Base-by-base conservation (phyloP, 2,888 invertebrate genomes). In the Punctoribates punctum region DNA sequence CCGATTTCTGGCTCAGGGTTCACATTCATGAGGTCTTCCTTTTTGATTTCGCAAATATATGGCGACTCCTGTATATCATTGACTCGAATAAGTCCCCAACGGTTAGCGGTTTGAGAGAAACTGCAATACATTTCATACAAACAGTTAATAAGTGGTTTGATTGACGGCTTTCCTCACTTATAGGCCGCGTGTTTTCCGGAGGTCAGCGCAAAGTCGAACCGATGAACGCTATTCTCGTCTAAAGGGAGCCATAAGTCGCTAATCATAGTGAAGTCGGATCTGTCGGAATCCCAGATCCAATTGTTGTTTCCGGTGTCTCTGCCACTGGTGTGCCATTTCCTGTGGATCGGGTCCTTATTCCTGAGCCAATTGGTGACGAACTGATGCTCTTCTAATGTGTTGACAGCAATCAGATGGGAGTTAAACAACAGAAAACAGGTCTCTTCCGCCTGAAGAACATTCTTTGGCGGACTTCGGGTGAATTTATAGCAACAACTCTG, bases 41-140 rank as follows among this genome's bases (percentile, higher is more conserved):
- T 87, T 81, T 90, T 89, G 27, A 92, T 91, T 86, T 96, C 94
- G 85, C 96, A 96, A 80, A 96, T 93, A 81, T 91, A 95, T 75
- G 92, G 88, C 79, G 89, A 87, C 75, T 88, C 87, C 80, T 93
- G 92, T 76, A 88, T 88, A 11, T 93, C 94, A 79, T 77, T 74
- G 0, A 93, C 90, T 77, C 90, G 89, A 82, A 90, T 89, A 79
- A 95, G 87, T 70, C 94, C 92, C 95, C 95, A 95, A 74, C 90
- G 88, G 81, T 91, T 90, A 48, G 89, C 85, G 65, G 86, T 85
- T 65, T 79, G 78, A 9, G 83, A 82, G 78, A 81, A 83, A 77
- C 85, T 85, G 80, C 15, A 81, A 13, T 6, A 27, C 13, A 38
- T 34, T n/a, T 13, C n/a, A 34, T 54, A 73, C 78, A 78, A 75